Base-by-base conservation (phyloP, 53 echinoderm and acorn worm genomes). In the Patiria pectinifera region DNA sequence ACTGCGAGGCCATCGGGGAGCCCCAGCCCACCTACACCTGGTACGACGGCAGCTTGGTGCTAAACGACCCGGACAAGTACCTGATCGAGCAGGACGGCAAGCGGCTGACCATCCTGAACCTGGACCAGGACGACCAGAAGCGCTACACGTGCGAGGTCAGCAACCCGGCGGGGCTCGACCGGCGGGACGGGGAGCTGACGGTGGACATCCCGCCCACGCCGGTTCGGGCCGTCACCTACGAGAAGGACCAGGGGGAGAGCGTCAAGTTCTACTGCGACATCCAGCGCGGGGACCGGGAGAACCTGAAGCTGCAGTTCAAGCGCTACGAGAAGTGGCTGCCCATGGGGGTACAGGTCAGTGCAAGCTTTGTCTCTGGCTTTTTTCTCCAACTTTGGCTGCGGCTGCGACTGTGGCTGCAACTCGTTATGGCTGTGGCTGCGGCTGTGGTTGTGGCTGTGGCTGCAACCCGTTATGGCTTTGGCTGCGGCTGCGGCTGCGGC, bases 1-100 rank as follows among this genome's bases (percentile, higher is more conserved):
- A 93, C 75, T 99, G 99, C 76, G 91, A 86, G 44, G 99, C 97
- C 25, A 93, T 85, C 2, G 99, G 99, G 4, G 96, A 94, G 19
- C 99, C 99, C 9, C 86, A 91, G 13, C 99, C 99, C 3, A 77
- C 53, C 15, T 96, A 96, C 87, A 89, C 89, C 2, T 97, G 97
- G 97, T 62, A 19, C 23, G 82, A 92, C 74, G 85, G 81, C 79
- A 61, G 71, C 66, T 21, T 74, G n/a, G 25, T 49, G 35, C 88
- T 93, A 2, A 35, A 91, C 24, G 71, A 80, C 58, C 79, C 66
- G 3, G 94, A 62, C 60, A 97, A 97, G 82, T 97, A 95, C 62
- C 59, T 72, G 79, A 61, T 94, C 6, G 69, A 46, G 1, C 93
- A 96, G 11, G 75, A 93, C 44, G 94, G 93, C 18, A 89, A 93